Evolutionary conservation across 2,797 vertebrate genomes (phyloP), one percentile per base, ranked within the genome.

Genomic region (Myripristis murdjan): DNA sequence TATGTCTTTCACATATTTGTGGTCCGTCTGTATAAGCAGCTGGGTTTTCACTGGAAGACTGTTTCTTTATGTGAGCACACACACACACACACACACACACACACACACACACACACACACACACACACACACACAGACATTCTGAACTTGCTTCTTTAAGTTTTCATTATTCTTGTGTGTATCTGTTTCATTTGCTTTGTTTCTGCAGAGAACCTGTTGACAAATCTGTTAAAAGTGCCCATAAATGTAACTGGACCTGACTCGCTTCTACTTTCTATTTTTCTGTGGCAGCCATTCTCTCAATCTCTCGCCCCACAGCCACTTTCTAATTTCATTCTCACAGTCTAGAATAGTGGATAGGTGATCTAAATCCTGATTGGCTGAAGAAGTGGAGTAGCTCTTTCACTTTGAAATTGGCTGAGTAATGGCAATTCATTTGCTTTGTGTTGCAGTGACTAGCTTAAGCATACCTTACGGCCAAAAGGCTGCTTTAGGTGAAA

Each of bases 401-500:
- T 62, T 55, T 53, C n/a, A 33, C 22, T 28, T 8, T 22, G 22
- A 46, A 37, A 78, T 51, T 73, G 75, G 49, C 53, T 15, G 22
- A 7, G 23, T 23, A 3, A 4, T 51, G 31, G 37, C 80, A 82
- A 75, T 73, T 68, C 63, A 49, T 74, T 33, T 69, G n/a, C 64
- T 74, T 65, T 66, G 65, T 23, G 7, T 9, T 46, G 35, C 48
- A 60, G 56, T 41, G 57, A 81, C 68, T 79, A 72, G 85, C 51
- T 73, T 61, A 80, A 70, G 16, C 62, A 66, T 57, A 68, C 16
- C 23, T n/a, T 43, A 26, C 51, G 33, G 56, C 43, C 18, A 52
- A 73, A 70, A 79, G 65, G 64, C 33, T 11, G 56, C 77, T 77
- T 64, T 76, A 86, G 75, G 81, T 85, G 54, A 87, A 73, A 63